phyloP scores from a whole-genome alignment of 2,113 vertebrate species.

The Macrotis lagotis region DNA sequence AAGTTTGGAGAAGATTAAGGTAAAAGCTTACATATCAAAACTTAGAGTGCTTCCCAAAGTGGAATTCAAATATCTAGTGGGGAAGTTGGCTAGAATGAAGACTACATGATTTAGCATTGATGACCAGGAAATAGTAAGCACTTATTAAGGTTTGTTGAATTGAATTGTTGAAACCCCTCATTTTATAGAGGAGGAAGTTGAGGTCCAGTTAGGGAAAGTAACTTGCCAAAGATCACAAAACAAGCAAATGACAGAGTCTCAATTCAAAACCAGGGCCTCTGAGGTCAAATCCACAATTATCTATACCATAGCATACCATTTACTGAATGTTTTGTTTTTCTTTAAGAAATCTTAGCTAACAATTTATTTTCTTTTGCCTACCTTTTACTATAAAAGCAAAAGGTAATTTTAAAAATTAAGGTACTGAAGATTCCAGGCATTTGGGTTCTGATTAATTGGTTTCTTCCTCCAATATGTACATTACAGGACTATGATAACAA shows the following conservation, averaged over 20 bases:
- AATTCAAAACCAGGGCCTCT: background rate
- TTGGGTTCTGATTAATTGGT: background rate
- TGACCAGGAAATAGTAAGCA: background rate
- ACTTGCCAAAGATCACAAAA: accelerated
- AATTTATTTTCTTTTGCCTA: background rate
- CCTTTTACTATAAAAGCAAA: background rate
- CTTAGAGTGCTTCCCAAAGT: background rate
- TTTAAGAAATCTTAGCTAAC: background rate
- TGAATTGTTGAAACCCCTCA: background rate
- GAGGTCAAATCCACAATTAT: background rate
- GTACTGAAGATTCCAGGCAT: background rate
- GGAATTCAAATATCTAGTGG: background rate
- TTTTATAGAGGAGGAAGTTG: no score
- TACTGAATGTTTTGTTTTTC: background rate
- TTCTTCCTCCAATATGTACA: background rate
- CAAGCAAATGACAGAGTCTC: background rate
- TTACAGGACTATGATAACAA: background rate
- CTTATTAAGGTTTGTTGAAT: background rate
- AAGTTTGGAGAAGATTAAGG: background rate
- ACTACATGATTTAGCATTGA: background rate
- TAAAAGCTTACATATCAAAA: background rate
- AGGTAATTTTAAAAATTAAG: background rate
- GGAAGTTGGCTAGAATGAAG: no score
- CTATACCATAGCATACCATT: background rate
- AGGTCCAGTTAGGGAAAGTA: background rate